phyloP scores from a whole-genome alignment of 2,797 vertebrate species.

The Crypturellus tataupa region DNA sequence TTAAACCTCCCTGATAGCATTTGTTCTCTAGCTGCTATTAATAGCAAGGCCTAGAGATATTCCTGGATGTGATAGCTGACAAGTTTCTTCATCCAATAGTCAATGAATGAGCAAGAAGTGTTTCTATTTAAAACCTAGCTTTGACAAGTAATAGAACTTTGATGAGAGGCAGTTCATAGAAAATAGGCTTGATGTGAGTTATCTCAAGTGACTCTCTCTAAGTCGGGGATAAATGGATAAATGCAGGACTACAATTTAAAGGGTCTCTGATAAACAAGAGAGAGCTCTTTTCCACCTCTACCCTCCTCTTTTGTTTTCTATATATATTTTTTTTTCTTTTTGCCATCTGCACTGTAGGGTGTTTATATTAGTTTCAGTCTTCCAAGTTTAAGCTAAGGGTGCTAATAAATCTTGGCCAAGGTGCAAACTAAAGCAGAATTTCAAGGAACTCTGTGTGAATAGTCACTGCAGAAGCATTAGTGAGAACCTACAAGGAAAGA shows the following conservation, averaged over 20 bases:
- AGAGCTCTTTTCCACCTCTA: neutral
- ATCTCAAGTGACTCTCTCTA: neutral
- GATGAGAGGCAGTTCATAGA: constrained; percentile 27
- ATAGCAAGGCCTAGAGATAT: constrained; percentile 45
- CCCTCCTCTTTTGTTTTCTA: no score
- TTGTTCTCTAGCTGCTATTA: constrained; percentile 59
- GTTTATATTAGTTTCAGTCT: neutral
- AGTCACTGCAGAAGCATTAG: neutral
- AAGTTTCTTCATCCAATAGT: constrained; percentile 68
- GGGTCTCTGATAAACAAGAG: neutral
- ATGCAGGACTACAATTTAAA: neutral
- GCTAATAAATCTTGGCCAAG: constrained; percentile 1
- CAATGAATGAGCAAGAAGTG: constrained; percentile 64
- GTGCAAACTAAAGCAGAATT: neutral
- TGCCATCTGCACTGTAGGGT: neutral
- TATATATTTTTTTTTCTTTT: neutral
- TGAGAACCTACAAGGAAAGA: neutral
- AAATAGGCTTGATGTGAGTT: constrained; percentile 52
- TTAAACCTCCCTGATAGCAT: constrained; percentile 43
- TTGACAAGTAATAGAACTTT: constrained; percentile 50
- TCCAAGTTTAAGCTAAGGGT: neutral
- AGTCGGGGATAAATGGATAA: neutral
- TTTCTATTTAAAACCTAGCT: constrained; percentile 63
- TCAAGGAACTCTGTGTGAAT: neutral
- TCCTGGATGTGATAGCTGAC: constrained; percentile 63